These are phyloP conservation scores for Balanococcus diminutus DNA, from an alignment of 2,888 invertebrate genomes.

Conservation along the genomic window DNA sequence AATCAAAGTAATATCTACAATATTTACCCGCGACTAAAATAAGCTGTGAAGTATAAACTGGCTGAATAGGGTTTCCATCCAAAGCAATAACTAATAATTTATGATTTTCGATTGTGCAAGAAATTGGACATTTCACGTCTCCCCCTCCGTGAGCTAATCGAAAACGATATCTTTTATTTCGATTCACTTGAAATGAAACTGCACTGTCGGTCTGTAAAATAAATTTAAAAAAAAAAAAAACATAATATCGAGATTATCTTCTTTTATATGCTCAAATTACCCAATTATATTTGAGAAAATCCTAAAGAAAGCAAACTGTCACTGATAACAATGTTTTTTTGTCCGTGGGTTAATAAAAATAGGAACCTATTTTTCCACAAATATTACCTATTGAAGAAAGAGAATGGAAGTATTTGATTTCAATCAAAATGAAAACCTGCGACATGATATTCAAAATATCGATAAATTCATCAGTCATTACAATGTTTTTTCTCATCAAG, in stretches of 20 bases:
- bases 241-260: neutral
- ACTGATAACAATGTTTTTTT: neutral
- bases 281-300: too few species aligned
- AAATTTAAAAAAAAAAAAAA: neutral
- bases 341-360: constrained; percentile 62
- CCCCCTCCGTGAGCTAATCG: constrained; percentile 58
- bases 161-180: constrained; percentile 49
- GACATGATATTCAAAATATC: neutral
- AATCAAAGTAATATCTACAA: neutral
- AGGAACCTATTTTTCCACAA: neutral
- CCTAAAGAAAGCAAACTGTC: neutral
- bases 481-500: neutral
- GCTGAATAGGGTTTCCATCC: constrained; percentile 72
- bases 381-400: neutral
- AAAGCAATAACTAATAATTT: constrained; percentile 70
- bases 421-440: neutral
- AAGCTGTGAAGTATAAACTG: constrained; percentile 60
- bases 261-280: neutral
- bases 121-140: constrained; percentile 69
- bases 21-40: constrained; percentile 37
- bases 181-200: neutral
- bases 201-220: neutral
- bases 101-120: constrained; percentile 71
- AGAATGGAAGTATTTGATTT: neutral
- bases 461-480: neutral